Evolutionary conservation across 2,888 invertebrate species (phyloP), one percentile per base, ranked within the genome.

Genomic region (Invenusta paracnida): DNA sequence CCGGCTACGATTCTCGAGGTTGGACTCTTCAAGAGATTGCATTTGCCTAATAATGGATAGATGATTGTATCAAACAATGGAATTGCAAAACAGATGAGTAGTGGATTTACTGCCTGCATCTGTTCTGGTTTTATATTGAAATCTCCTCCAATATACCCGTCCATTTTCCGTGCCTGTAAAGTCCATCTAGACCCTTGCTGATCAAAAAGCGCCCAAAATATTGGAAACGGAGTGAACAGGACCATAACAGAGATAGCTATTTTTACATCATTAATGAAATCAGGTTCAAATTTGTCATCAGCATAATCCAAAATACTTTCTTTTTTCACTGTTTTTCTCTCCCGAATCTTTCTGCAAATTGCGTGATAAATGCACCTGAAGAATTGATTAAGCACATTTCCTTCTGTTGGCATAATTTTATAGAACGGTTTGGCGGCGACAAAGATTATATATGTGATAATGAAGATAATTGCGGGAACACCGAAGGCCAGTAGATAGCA

Each of bases 201-300:
- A 91, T 97, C 97, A 91, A 95, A 97, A 0, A 97, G 93, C 0
- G 97, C 95, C 96, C 96, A 98, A 91, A 97, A 98, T 17, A 97
- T 93, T 0, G 96, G 96, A 81, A 96, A 92, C 0, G 97, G 97
- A 29, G 96, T 92, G 90, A 95, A 96, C 0, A 96, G 92, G 2
- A 94, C 93, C 11, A 96, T 91, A 0, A 96, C 94, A 88, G 94
- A 93, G 0, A 95, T 90, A 0, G 95, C 92, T 0, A 93, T 92
- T 91, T 95, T 96, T 5, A 95, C 93, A 88, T 96, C 96, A 0
- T 93, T 92, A 0, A 96, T 94, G 86, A 95, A 92, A 86, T 92
- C 92, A 0, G 90, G 0, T 87, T 89, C 81, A 89, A 94, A 96
- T 88, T 93, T 93, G 85, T 94, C 94, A 87, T 94, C 94, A 0